A percentile compares a stretch with the other conserved stretches of the same genome.
phyloP scores from a whole-genome alignment of 2,888 invertebrate species.

The Spatulosminthurus flaviceps region DNA sequence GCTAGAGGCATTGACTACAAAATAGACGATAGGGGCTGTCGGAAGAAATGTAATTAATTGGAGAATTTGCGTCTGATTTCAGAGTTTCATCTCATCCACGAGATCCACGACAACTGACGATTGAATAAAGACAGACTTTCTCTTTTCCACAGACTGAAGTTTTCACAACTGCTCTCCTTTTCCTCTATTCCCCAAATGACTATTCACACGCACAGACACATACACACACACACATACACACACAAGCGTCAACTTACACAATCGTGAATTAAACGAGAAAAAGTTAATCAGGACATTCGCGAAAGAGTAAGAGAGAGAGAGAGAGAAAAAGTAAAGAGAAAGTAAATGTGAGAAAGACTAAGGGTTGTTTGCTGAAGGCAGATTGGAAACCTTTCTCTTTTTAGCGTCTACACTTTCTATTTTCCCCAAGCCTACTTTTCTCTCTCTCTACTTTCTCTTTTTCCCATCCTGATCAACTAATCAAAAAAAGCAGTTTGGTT shows the following conservation, averaged over 20 bases:
- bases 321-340: constrained; percentile 39
- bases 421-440: not conserved
- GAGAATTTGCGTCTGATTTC: constrained; percentile 36
- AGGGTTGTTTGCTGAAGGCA: constrained; percentile 20
- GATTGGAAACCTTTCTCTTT: not conserved
- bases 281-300: constrained; percentile 39
- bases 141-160: not conserved
- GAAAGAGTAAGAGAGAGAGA: constrained; percentile 33
- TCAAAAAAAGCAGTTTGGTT: constrained; percentile 32
- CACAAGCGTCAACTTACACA: not conserved
- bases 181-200: not conserved
- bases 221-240: not conserved
- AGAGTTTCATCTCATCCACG: constrained; percentile 29
- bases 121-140: constrained; percentile 22
- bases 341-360: constrained; percentile 30
- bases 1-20: constrained; percentile 22
- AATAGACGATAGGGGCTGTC: constrained; percentile 39
- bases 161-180: constrained; percentile 2
- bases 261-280: constrained; percentile 32
- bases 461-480: constrained; percentile 31
- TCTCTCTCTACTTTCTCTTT: not conserved
- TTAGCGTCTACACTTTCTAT: not conserved
- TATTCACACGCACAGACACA: not conserved
- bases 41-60: constrained; percentile 37
- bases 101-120: constrained; percentile 36